These are phyloP conservation scores for Tachina fera DNA, from an alignment of 2,888 invertebrate species.

Conservation along the genomic window DNA sequence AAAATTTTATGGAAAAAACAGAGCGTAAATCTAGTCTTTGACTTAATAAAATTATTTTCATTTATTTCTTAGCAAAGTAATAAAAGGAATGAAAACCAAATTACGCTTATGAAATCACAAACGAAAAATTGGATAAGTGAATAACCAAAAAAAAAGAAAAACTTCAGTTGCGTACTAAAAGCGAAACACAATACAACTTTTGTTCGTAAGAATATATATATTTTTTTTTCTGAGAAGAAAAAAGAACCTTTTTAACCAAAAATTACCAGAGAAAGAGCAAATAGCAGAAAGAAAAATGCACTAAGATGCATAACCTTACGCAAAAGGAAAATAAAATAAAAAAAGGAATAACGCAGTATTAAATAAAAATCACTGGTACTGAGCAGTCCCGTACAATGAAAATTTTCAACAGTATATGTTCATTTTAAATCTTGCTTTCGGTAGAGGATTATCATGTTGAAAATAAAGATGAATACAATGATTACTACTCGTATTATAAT, in stretches of 20 bases:
- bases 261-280: slow-evolving; percentile 11
- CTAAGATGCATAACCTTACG: slow-evolving; percentile 10
- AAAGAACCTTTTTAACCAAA: not conserved
- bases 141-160: not conserved
- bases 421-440: not conserved
- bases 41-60: not conserved
- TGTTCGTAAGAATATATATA: not conserved
- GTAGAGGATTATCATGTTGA: not conserved
- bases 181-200: not conserved
- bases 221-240: not conserved
- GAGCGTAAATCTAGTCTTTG: not conserved
- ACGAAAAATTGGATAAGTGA: not conserved
- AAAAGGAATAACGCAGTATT: not conserved
- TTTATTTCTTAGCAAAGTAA: not conserved
- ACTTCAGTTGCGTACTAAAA: not conserved
- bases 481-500: slow-evolving; percentile 17
- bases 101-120: not conserved
- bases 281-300: slow-evolving; percentile 13
- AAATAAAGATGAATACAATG: slow-evolving; percentile 15
- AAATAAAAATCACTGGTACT: not conserved
- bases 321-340: not conserved
- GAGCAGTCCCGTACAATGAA: not conserved
- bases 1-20: not conserved
- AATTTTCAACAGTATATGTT: not conserved
- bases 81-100: not conserved